Conservation (phyloP, 2,888 invertebrate species). For the Rhynchonema sp. region DNA sequence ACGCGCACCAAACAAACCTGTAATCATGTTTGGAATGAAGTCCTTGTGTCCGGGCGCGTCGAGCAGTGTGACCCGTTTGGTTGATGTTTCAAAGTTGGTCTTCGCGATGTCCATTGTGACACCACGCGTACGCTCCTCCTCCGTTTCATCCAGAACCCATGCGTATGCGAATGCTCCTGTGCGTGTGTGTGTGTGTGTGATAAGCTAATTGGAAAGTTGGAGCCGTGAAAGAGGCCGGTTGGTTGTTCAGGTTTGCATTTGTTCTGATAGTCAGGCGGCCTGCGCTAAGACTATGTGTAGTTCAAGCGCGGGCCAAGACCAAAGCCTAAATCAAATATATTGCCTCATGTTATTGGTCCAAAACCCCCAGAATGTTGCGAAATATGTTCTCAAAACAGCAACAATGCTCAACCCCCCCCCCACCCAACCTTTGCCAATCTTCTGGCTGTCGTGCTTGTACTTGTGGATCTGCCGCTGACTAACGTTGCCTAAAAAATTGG, state of each 20-base stretch:
- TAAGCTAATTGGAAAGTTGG: too few species aligned
- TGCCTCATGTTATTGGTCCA: too few species aligned
- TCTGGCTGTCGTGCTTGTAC: conserved; percentile 88
- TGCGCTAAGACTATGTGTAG: too few species aligned
- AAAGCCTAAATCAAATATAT: too few species aligned
- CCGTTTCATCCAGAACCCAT: conserved; percentile 96
- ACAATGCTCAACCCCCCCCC: too few species aligned
- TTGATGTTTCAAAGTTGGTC: conserved; percentile 16
- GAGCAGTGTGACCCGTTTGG: conserved; percentile 39
- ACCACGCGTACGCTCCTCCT: conserved; percentile 77
- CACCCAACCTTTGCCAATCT: conserved; percentile 91
- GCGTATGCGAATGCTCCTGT: conserved; percentile 62
- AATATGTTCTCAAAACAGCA: too few species aligned
- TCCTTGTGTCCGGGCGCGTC: conserved; percentile 99
- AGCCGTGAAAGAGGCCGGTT: too few species aligned
- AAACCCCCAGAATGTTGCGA: too few species aligned
- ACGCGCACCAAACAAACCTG: conserved; percentile 32
- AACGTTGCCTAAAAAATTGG: conserved; percentile 40
- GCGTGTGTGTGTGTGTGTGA: too few species aligned
- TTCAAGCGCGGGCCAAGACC: too few species aligned
- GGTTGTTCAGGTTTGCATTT: too few species aligned
- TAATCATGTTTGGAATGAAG: conserved; percentile 99
- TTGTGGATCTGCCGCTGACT: conserved; percentile 76
- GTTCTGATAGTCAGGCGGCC: too few species aligned
- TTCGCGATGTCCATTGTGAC: conserved; percentile 97